Base-by-base conservation (phyloP, 2,113 vertebrate species). In the Lepus americanus region DNA sequence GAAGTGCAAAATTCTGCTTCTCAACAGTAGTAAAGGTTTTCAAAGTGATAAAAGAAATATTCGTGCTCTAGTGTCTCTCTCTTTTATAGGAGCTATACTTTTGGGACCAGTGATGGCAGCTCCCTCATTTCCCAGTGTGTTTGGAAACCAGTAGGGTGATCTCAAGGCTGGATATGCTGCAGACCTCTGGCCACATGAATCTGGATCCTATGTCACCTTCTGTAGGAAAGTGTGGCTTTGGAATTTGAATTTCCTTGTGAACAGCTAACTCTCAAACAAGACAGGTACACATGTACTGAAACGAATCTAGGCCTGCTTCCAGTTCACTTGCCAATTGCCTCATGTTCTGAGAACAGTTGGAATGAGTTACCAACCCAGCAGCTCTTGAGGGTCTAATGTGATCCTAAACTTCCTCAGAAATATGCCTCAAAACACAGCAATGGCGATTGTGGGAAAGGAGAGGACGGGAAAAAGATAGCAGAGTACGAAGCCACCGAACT, bases 11-110 rank as follows among this genome's bases (percentile, higher is more conserved):
- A 95, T 8, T 95, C 92, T 94, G 74, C 59, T 96, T 97, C 87
- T 92, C 53, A 85, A 70, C 25, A 92, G 72, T 67, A 82, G 85
- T 95, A 89, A 92, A 88, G 44, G 51, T 93, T 97, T 96, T 93
- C 86, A 95, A 93, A 95, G 87, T 64, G 89, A 97, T 95, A 87
- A 96, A 95, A 94, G 74, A 64, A 44, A 73, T 55, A 94, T 96
- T 96, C 51, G 95, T 96, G 67, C 89, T 31, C 9, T 23, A 77
- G 59, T 67, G 39, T 86, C 89, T 88, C 81, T 93, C 36, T 70
- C 61, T 96, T 94, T 97, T 53, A 39, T 88, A 90, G 72, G 90
- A 95, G 86, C 51, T 90, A 9, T 4, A 90, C 83, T 90, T 76
- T 7, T 89, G 64, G 82, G 59, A 89, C 70, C 90, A 23, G 73